Base-by-base conservation (phyloP, 2,888 invertebrate genomes). In the Ornithoptera alexandrae region DNA sequence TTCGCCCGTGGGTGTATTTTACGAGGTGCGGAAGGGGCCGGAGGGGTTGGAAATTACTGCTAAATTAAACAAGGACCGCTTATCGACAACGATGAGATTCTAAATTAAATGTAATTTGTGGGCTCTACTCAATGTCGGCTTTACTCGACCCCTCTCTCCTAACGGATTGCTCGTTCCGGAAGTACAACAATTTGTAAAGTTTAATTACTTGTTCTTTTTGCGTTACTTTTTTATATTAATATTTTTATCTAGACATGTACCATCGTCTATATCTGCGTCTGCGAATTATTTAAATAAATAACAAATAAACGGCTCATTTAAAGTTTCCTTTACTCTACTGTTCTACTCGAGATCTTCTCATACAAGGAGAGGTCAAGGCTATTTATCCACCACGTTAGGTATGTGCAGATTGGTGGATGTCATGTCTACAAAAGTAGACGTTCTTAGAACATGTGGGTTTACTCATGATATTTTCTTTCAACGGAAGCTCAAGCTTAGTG, bases 61-160 rank as follows among this genome's bases (percentile, higher is more conserved):
- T 78, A 83, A 86, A 87, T 86, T 84, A 82, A 83, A 83, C 81
- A 80, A 74, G 76, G 73, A 76, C 69, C 73, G 78, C 76, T 80
- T 80, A 82, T 82, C 78, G 78, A 76, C 69, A 70, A 72, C 73
- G 75, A 75, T 76, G 79, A 79, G 81, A 82, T 84, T 82, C 79
- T 77, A 81, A 83, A 81, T 83, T 82, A 77, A 84, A 80, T 80
- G 79, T 84, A 84, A 87, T 87, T 84, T 79, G 81, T 70, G 79
- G 81, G 73, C 68, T 66, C 72, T 68, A 70, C 68, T 72, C 71
- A 62, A 75, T 70, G 72, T 69, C 78, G 60, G 72, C 58, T 71
- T 66, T 63, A 63, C 69, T 46, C 61, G 46, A 61, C 59, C 66
- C 63, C 63, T 70, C 65, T 63, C 30, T 20, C 53, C 58, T 53